These are phyloP conservation scores for Fukomys damarensis DNA, from an alignment of 2,113 vertebrate species.

Conservation along the genomic window DNA sequence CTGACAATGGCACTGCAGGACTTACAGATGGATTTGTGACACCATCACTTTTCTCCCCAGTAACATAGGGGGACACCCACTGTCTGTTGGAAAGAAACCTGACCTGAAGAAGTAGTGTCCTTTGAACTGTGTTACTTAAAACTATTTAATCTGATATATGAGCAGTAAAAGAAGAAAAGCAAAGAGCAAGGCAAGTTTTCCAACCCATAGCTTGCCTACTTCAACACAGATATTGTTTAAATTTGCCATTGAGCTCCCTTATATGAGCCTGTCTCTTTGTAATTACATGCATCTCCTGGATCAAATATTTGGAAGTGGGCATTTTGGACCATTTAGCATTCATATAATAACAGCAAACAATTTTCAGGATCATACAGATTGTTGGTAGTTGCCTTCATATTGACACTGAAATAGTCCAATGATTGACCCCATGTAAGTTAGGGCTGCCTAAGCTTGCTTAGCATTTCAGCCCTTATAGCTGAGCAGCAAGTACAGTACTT, in stretches of 20 bases:
- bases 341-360: not conserved
- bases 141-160: slow-evolving; percentile 55
- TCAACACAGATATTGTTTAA: slow-evolving; percentile 12
- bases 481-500: slow-evolving; percentile 25
- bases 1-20: slow-evolving; percentile 33
- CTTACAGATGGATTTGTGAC: slow-evolving; percentile 57
- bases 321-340: slow-evolving; percentile 47
- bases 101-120: slow-evolving; percentile 38
- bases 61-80: not conserved
- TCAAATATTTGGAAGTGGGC: slow-evolving; percentile 6
- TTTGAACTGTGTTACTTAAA: slow-evolving; percentile 27
- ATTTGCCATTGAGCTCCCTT: not conserved
- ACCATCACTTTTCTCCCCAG: slow-evolving; percentile 29
- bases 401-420: slow-evolving; percentile 27
- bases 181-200: slow-evolving; percentile 1
- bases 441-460: not conserved
- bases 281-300: not conserved
- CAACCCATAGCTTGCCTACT: not conserved
- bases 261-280: not conserved
- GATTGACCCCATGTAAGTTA: not conserved
- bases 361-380: not conserved
- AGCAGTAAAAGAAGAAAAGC: not conserved
- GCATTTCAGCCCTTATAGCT: not conserved
- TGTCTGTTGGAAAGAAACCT: slow-evolving; percentile 55
- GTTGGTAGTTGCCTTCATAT: not conserved